Evolutionary conservation across 1,140 invertebrate species (phyloP), one percentile per base, ranked within the genome.

Genomic region (Caenorhabditis briggsae): DNA sequence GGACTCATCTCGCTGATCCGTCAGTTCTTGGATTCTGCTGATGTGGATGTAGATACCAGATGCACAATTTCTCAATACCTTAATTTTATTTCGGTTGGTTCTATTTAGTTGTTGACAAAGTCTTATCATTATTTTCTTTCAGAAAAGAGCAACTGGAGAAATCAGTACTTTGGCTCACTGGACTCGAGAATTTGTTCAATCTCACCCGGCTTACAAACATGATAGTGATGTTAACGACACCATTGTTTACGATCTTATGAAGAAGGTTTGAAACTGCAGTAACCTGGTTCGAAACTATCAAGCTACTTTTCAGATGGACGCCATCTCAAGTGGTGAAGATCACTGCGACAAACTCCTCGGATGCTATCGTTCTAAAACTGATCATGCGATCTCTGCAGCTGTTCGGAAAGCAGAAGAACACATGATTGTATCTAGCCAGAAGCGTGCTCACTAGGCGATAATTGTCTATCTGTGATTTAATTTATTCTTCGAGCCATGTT

Each of bases 41-140:
- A 98, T 92, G 95, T 98, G 64, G 97, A 98, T 93, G 96, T 97
- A 8, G 97, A 98, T 92, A 97, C 96, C 41, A 96, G 97, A 91
- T 99, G 97, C 93, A 97, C 97, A 6, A 96, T 99, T 89, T 95
- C 96, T 93, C 96, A 98, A 93, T 99, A 99, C 94, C 94, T 99
- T 78, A 96, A 96, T 91, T 95, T 99, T 59, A 99, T 99, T 92
- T 95, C 96, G 92, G 91, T 90, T 46, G 6, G 87, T 59, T 11
- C n/a, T 82, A 9, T 23, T 46, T 33, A 41, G 74, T 86, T 53
- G 11, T 20, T 11, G 9, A 41, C n/a, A 83, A 12, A 53, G 1
- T 5, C 82, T 18, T 56, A 87, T 46, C 5, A 78, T 8, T 23
- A 16, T 48, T 16, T 43, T 0, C n/a, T 88, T 90, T 84, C 59